Conservation (phyloP, 1,140 invertebrate species). For the Neocloeon triangulifer region DNA sequence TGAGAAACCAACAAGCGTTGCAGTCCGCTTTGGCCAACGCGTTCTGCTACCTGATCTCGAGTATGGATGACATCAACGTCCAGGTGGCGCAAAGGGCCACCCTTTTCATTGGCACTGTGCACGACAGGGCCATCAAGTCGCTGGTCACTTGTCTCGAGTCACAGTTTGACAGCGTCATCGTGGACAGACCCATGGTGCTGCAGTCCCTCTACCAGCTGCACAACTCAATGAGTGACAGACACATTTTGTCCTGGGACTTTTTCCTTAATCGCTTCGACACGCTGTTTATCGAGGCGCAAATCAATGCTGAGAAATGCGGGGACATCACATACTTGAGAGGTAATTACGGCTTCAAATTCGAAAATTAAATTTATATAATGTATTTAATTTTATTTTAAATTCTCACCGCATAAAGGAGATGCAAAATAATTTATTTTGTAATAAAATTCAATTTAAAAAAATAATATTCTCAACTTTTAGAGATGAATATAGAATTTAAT, state of each 20-base stretch:
- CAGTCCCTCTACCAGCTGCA: constrained; percentile 87
- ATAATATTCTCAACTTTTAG: too few relatives aligned
- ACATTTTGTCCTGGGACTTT: constrained; percentile 89
- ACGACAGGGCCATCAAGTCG: constrained; percentile 63
- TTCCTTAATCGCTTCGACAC: constrained; percentile 94
- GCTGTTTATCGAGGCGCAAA: constrained; percentile 85
- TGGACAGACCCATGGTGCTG: constrained; percentile 92
- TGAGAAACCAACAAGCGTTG: constrained; percentile 58
- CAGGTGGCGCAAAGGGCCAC: constrained; percentile 85
- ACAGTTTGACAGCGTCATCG: constrained; percentile 84
- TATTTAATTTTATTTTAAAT: too few relatives aligned
- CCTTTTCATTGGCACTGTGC: constrained; percentile 81
- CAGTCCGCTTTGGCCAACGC: constrained; percentile 90
- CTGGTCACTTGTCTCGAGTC: constrained; percentile 70
- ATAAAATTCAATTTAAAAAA: too few relatives aligned
- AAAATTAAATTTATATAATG: too few relatives aligned
- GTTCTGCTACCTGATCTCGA: constrained; percentile 89
- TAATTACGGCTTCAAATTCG: too few relatives aligned
- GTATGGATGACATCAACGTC: constrained; percentile 87
- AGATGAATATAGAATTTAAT: too few relatives aligned
- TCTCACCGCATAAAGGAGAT: too few relatives aligned
- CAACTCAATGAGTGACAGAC: constrained; percentile 70
- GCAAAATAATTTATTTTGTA: too few relatives aligned
- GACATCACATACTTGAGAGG: constrained; percentile 56
- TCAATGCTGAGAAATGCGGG: constrained; percentile 52